Conservation (phyloP, 2,888 invertebrate species). For the Anagyrus pseudococci region DNA sequence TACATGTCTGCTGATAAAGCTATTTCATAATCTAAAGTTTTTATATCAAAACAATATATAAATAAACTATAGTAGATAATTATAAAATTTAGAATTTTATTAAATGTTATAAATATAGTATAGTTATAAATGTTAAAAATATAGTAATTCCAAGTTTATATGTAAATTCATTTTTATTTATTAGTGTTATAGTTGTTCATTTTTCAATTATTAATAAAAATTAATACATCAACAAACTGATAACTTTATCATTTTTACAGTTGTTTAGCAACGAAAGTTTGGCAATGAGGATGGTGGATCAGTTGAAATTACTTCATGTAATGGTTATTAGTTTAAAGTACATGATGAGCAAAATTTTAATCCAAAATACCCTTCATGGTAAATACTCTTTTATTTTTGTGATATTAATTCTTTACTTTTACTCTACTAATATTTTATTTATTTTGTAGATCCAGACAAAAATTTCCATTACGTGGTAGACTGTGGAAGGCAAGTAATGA, state of each 20-base stretch:
- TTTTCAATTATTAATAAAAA: not conserved
- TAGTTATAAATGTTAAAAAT: too few relatives aligned
- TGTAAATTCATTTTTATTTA: too few relatives aligned
- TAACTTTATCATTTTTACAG: slow-evolving; percentile 64
- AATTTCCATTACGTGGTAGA: slow-evolving; percentile 93
- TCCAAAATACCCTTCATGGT: slow-evolving; percentile 87
- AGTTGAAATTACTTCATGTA: slow-evolving; percentile 87
- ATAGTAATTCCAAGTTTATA: too few relatives aligned
- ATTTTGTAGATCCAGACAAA: slow-evolving; percentile 69
- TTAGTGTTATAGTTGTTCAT: not conserved
- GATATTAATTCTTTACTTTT: slow-evolving; percentile 14
- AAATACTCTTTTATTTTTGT: slow-evolving; percentile 47
- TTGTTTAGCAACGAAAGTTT: slow-evolving; percentile 93
- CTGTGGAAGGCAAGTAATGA: slow-evolving; percentile 91
- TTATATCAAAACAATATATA: too few relatives aligned
- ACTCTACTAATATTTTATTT: not conserved
- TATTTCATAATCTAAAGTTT: too few relatives aligned
- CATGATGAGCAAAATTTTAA: slow-evolving; percentile 92
- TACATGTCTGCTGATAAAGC: too few relatives aligned
- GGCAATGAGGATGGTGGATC: slow-evolving; percentile 89
- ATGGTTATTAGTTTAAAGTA: slow-evolving; percentile 90
- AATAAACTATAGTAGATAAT: too few relatives aligned
- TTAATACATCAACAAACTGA: too few relatives aligned
- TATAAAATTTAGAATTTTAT: too few relatives aligned
- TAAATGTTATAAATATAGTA: too few relatives aligned